Conservation (phyloP, 2,113 vertebrate genomes). For the Chaetodon auriga region DNA sequence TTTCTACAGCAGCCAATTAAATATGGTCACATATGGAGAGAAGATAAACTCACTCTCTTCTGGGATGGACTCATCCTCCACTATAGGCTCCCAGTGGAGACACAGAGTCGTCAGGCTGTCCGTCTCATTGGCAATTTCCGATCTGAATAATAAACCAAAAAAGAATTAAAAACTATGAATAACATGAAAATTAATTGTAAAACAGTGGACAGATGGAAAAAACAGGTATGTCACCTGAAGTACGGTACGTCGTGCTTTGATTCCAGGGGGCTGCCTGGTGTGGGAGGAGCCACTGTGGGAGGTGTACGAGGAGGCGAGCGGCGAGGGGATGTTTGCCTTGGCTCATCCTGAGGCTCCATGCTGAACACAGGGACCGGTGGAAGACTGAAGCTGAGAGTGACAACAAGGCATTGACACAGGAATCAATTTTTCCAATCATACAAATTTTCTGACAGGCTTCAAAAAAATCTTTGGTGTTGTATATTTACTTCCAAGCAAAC, state of each 20-base stretch:
- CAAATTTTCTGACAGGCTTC: background rate
- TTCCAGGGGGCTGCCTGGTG: slow-evolving; percentile 51
- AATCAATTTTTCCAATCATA: background rate
- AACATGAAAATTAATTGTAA: background rate
- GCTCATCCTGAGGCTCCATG: slow-evolving; percentile 23
- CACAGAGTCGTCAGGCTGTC: slow-evolving; percentile 83
- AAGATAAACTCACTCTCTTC: slow-evolving; percentile 89
- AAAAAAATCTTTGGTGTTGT: background rate
- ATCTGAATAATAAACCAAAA: slow-evolving; percentile 74
- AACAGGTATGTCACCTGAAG: slow-evolving; percentile 75
- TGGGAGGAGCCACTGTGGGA: background rate
- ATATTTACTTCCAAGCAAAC: background rate
- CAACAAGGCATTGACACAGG: slow-evolving; percentile 2
- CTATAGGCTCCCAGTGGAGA: slow-evolving; percentile 86
- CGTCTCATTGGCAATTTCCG: slow-evolving; percentile 84
- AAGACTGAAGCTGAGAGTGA: slow-evolving; percentile 44
- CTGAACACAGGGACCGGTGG: slow-evolving; percentile 11
- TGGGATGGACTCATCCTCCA: slow-evolving; percentile 88
- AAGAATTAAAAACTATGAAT: accelerated
- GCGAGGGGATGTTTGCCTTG: background rate
- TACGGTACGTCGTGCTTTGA: slow-evolving; percentile 79
- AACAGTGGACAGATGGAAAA: background rate
- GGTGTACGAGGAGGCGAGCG: slow-evolving; percentile 10
- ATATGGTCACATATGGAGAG: background rate
- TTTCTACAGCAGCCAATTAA: background rate